Conservation (phyloP, 2,888 invertebrate species). For the Craniophora ligustri region DNA sequence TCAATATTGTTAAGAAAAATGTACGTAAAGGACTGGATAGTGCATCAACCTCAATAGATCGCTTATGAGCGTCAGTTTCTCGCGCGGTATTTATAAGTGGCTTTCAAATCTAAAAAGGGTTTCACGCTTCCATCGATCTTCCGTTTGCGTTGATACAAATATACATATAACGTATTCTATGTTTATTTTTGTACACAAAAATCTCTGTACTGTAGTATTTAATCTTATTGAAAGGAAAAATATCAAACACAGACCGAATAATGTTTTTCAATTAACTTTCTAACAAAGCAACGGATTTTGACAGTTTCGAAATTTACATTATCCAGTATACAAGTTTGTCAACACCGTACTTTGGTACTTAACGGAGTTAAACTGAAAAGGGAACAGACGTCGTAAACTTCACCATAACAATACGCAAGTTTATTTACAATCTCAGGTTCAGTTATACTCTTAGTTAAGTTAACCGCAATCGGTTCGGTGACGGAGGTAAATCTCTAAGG, state of each 20-base stretch:
- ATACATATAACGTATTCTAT: conserved; percentile 17
- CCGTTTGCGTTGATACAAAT: conserved; percentile 38
- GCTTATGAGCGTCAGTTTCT: conserved; percentile 42
- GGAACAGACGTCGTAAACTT: conserved; percentile 56
- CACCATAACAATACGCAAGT: conserved; percentile 54
- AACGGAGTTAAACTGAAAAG: conserved; percentile 52
- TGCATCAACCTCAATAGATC: conserved; percentile 49
- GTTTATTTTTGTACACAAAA: conserved; percentile 35
- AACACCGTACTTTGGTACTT: conserved; percentile 41
- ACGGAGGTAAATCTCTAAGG: conserved; percentile 64
- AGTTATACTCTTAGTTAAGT: conserved; percentile 50
- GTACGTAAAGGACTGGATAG: conserved; percentile 27
- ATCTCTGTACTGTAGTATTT: too few relatives aligned
- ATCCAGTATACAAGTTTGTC: conserved; percentile 41
- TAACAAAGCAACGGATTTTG: conserved; percentile 9
- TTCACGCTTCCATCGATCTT: conserved; percentile 45
- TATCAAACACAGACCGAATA: conserved; percentile 7
- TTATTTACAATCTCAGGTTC: conserved; percentile 41
- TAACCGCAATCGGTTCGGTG: conserved; percentile 59
- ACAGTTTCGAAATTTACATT: conserved; percentile 30
- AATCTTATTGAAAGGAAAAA: neutral
- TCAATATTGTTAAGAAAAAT: conserved; percentile 20
- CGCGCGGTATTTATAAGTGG: conserved; percentile 44
- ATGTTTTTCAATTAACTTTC: conserved; percentile 4
- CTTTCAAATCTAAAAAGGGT: conserved; percentile 53